Evolutionary conservation across 2,113 vertebrate species (phyloP).

Genomic region (Girardinichthys multiradiatus): DNA sequence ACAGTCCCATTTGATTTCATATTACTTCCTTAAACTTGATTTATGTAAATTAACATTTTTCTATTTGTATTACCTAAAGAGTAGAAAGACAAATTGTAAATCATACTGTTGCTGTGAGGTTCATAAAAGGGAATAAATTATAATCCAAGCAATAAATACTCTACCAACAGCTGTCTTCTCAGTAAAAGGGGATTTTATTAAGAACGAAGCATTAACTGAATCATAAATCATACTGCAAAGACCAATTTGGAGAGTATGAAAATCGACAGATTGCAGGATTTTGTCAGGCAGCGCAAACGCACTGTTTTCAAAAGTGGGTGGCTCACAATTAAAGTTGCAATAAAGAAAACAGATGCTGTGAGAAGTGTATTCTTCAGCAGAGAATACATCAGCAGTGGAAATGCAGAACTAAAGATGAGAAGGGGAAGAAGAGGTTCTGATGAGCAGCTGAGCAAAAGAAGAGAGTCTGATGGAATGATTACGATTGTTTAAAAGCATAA

Average conservation of each 20-base stretch:
- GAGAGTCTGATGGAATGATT: constrained; percentile 76
- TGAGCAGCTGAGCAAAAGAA: constrained; percentile 68
- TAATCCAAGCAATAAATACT: neutral
- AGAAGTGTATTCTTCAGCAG: too few relatives aligned
- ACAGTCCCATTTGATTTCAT: neutral
- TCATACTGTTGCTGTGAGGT: neutral
- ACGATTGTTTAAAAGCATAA: constrained; percentile 42
- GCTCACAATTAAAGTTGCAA: constrained; percentile 36
- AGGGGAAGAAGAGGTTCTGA: constrained; percentile 67
- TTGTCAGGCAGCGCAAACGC: constrained; percentile 36
- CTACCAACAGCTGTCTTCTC: constrained; percentile 3
- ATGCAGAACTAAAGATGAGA: constrained; percentile 35
- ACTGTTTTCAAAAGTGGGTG: constrained; percentile 20
- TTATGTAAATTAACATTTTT: neutral
- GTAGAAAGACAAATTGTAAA: neutral
- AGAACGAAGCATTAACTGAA: constrained; percentile 3
- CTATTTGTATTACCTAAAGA: neutral
- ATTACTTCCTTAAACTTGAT: too few relatives aligned
- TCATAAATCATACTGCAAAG: constrained; percentile 33
- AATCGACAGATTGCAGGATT: constrained; percentile 42
- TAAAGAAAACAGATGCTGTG: constrained; percentile 40
- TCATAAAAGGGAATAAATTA: neutral
- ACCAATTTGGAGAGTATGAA: constrained; percentile 33
- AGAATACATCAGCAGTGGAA: constrained; percentile 27
- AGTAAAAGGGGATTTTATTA: constrained; percentile 4